Conservation (phyloP, 2,113 vertebrate genomes). For the Ammospiza caudacuta region DNA sequence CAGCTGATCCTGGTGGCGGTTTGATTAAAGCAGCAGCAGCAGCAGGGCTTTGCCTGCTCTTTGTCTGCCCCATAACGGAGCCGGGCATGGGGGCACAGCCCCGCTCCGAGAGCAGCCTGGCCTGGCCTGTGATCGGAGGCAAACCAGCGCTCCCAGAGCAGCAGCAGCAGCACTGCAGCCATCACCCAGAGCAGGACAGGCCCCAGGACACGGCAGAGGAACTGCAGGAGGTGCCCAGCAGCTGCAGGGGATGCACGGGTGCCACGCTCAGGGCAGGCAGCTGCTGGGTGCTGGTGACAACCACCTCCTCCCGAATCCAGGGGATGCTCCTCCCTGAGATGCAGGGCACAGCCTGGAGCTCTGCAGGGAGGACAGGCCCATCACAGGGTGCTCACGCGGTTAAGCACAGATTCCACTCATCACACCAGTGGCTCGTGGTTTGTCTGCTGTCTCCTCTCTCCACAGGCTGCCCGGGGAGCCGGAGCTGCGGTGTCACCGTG, state of each 20-base stretch:
- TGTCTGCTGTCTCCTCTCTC: background rate
- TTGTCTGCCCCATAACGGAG: background rate
- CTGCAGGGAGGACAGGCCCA: background rate
- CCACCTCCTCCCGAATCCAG: background rate
- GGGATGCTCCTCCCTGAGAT: background rate
- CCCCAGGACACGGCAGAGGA: fast-evolving
- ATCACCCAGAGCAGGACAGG: background rate
- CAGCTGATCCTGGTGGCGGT: background rate
- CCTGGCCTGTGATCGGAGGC: fast-evolving
- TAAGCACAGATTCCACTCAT: background rate
- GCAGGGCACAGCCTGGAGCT: background rate
- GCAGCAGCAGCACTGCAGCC: background rate
- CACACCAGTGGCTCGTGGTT: background rate
- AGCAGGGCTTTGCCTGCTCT: background rate
- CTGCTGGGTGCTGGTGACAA: background rate
- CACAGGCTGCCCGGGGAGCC: background rate
- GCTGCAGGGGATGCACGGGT: background rate
- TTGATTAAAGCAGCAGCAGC: background rate
- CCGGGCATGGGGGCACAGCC: background rate
- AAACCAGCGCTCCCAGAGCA: background rate
- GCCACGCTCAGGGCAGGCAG: background rate
- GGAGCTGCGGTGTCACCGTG: fast-evolving
- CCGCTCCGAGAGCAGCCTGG: background rate
- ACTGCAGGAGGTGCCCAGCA: fast-evolving
- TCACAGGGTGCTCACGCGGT: fast-evolving